Base-by-base conservation (phyloP, 2,888 invertebrate species). In the Sinelater perroti region DNA sequence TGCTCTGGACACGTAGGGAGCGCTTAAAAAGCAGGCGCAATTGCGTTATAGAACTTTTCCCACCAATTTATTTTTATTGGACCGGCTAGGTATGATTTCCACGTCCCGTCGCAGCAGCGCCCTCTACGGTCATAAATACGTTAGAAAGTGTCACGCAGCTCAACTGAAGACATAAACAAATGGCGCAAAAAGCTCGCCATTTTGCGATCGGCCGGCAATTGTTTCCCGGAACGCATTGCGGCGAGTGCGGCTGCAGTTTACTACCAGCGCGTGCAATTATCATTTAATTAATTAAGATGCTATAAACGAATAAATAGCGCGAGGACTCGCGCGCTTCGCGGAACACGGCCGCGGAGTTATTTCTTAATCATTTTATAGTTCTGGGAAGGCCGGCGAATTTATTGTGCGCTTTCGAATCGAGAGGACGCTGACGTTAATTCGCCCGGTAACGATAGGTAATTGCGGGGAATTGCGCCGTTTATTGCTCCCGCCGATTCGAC, bases 201-300 rank as follows among this genome's bases (percentile, higher is more conserved):
- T 56, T 62, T 59, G 50, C 60, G 60, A 60, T 21, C 28, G 50
- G 40, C 51, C 17, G 38, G 46, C 36, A 31, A 54, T 38, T 36
- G 46, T 57, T 57, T 52, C 57, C 20, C 14, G 14, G 57, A 57
- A 57, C 13, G n/a, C 31, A 40, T 38, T 20, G 26, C 26, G 40
- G 17, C 31, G 20, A 40, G 38, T 20, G 26, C 26, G 40, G 17
- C 31, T 31, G 30, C 18, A 57, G 54, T 61, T 57, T 57, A 62
- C 56, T 53, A 44, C 53, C 20, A 50, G 47, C 42, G 42, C 18
- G 30, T 13, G 56, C 47, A 64, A 62, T 62, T 64, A 62, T 58
- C 62, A 60, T 62, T 62, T 56, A 60, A 62, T 60, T 62, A 58
- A 64, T 64, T 64, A 62, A 64, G 61, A 62, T 60, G 57, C 64